Base-by-base conservation (phyloP, 1,140 invertebrate species). In the Heliconius melpomene region DNA sequence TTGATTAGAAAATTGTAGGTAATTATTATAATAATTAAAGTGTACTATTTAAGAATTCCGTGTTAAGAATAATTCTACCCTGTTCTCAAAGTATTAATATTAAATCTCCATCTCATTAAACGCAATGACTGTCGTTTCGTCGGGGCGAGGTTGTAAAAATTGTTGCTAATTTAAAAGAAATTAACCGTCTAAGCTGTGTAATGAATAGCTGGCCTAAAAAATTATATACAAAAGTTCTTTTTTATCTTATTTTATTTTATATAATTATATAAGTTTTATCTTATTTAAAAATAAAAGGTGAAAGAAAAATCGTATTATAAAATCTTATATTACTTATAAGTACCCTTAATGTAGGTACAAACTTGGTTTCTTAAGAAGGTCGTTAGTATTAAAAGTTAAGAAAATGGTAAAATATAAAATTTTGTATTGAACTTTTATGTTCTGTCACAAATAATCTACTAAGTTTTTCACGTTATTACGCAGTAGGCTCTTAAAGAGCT, bases 341-440 rank as follows among this genome's bases (percentile, higher is more conserved):
- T 29, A 29, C 26, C 5, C 26, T 29, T 66, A 29, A 66, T 29
- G 60, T 36, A 36, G 32, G 7, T 18, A 66, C 0, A 16, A 66
- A 66, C 60, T 16, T 29, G 2, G 26, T 26, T 29, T 66, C 26
- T 66, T 29, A 66, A 16, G 26, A 66, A 29, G 13, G 60, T 66
- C 23, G 60, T 66, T 66, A 66, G 60, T 66, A 29, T 66, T 66
- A 66, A 16, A 66, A 66, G 60, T 66, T 66, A 29, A 66, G 60
- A 66, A 26, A 66, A 52, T 26, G 23, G 11, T 26, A 1, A 66
- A 26, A 13, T 16, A n/a, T 2, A 29, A 66, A 29, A 11, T 29
- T 29, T 66, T 66, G 26, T 66, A 26, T 66, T 66, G 23, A 66
- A 26, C 29, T 66, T 66, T 66, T 29, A 66, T 66, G 13, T 66